These are phyloP conservation scores for Iselma pallidipennis DNA, from an alignment of 2,888 invertebrate species.

Conservation along the genomic window DNA sequence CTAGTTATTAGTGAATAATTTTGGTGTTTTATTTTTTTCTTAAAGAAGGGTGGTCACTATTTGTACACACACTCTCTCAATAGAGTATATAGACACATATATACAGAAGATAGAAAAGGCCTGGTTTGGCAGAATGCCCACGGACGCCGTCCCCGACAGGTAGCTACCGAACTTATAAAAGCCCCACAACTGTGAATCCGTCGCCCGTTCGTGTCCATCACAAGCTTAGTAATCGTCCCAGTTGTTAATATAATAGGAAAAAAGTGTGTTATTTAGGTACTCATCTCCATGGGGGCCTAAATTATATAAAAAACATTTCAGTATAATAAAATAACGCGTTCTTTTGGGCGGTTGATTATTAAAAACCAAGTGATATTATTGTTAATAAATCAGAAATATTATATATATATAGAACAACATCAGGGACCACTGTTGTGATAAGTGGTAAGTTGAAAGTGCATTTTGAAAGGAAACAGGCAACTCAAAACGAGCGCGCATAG, in stretches of 20 bases:
- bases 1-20: no score
- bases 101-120: conserved; percentile 22
- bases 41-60: not conserved
- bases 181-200: conserved; percentile 57
- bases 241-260: no score
- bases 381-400: not conserved
- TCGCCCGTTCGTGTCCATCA: conserved; percentile 60
- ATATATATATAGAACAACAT: no score
- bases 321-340: no score
- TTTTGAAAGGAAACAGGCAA: no score
- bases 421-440: conserved; percentile 54
- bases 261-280: conserved; percentile 41
- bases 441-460: conserved; percentile 53
- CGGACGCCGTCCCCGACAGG: conserved; percentile 56
- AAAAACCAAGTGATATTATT: conserved; percentile 42
- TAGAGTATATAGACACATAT: not conserved
- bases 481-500: no score
- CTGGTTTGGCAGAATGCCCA: conserved; percentile 50
- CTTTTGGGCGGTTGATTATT: no score
- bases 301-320: conserved; percentile 23
- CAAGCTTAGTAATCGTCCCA: conserved; percentile 60
- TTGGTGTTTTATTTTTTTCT: no score
- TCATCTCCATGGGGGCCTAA: conserved; percentile 52
- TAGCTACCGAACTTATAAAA: conserved; percentile 65
- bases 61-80: not conserved